Conservation (phyloP, 2,888 invertebrate genomes). For the Exocentrus adspersus region DNA sequence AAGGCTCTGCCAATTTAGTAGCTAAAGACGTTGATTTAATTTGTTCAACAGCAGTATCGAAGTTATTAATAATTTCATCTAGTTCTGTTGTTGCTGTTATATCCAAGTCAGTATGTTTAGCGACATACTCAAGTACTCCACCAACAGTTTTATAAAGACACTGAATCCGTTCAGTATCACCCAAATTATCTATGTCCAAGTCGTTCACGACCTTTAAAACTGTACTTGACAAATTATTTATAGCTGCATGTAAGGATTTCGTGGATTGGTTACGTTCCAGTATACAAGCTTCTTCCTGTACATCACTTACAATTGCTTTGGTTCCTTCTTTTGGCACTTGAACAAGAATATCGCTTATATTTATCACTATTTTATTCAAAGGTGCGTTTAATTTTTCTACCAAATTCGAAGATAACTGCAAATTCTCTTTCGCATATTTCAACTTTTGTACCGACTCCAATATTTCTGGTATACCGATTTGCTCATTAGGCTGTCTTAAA, state of each 20-base stretch:
- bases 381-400: not conserved
- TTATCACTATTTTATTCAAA: no score
- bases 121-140: not conserved
- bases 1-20: slow-evolving; percentile 29
- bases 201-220: slow-evolving; percentile 2
- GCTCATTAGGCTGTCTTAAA: not conserved
- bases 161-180: slow-evolving; percentile 33
- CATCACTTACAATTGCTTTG: slow-evolving; percentile 5
- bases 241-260: not conserved
- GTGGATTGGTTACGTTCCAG: not conserved
- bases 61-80: slow-evolving; percentile 39
- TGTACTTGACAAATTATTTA: not conserved
- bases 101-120: not conserved
- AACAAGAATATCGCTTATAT: not conserved
- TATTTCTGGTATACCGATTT: not conserved
- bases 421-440: not conserved
- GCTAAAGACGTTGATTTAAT: slow-evolving; percentile 12
- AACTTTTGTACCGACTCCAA: not conserved
- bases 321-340: not conserved
- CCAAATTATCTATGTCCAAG: not conserved
- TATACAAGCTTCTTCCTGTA: not conserved
- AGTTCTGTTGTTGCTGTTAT: slow-evolving; percentile 16
- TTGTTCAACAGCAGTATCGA: slow-evolving; percentile 36
- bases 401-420: not conserved
- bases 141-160: slow-evolving; percentile 19